phyloP scores from a whole-genome alignment of 2,113 vertebrate species.

The Ia io region DNA sequence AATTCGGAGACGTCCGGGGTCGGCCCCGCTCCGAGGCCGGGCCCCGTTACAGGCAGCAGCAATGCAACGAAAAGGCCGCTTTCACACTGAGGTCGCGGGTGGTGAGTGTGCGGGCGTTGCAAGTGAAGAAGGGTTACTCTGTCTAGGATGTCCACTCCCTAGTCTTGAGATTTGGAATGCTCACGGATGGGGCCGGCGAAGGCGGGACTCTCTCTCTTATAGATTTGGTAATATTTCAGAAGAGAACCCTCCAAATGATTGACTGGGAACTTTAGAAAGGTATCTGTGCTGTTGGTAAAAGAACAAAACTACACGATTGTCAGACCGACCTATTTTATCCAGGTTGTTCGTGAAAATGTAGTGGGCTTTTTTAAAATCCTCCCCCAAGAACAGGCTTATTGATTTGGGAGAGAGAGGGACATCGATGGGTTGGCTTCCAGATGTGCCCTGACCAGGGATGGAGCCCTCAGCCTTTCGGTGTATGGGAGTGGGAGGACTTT shows the following conservation, averaged over 20 bases:
- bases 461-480: neutral
- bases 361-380: neutral
- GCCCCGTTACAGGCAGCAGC: neutral
- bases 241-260: neutral
- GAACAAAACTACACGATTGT: neutral
- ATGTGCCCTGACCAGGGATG: neutral
- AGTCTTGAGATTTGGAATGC: neutral
- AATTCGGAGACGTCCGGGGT: neutral
- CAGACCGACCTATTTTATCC: neutral
- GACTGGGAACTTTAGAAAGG: neutral
- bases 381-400: too few species aligned
- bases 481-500: neutral
- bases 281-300: neutral
- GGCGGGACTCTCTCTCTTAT: neutral
- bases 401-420: neutral
- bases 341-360: neutral
- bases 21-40: neutral
- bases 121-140: neutral
- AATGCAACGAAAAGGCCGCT: neutral
- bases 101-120: neutral
- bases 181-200: neutral
- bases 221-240: neutral
- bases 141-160: neutral
- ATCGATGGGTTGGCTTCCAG: neutral
- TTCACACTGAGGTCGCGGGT: neutral